Conservation (phyloP, 2,113 vertebrate genomes). For the Promerops cafer region DNA sequence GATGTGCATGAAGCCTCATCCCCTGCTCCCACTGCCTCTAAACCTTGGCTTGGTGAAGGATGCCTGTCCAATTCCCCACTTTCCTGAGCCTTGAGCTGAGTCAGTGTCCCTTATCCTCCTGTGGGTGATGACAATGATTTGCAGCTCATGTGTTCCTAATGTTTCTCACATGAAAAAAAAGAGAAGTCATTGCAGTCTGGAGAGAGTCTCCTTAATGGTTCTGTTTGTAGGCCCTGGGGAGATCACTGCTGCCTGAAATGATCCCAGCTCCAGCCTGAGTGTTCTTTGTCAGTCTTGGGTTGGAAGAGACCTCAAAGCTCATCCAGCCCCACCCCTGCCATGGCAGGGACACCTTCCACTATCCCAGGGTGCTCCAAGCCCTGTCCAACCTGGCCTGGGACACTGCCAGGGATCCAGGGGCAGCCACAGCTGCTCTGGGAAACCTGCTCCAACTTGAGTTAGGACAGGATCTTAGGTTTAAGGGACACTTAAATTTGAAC, state of each 20-base stretch:
- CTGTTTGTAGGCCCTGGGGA: not conserved
- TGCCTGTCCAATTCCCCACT: not conserved
- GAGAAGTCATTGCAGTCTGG: not conserved
- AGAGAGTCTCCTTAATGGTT: not conserved
- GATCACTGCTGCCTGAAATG: not conserved
- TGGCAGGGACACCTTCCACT: not conserved
- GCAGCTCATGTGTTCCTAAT: not conserved
- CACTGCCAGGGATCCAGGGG: not conserved
- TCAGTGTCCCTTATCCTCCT: not conserved
- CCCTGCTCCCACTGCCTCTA: not conserved
- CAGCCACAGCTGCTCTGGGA: not conserved
- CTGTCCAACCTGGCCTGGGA: fast-evolving
- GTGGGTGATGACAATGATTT: not conserved
- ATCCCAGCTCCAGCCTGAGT: not conserved
- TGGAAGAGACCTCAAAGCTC: not conserved
- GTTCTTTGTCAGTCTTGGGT: not conserved
- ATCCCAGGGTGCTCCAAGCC: not conserved
- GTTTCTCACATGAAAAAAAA: not conserved
- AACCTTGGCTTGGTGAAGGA: not conserved
- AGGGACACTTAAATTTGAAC: not conserved
- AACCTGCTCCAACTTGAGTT: not conserved
- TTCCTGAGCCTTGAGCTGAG: not conserved
- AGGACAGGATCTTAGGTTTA: not conserved
- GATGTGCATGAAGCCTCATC: not conserved
- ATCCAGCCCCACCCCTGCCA: not conserved